Evolutionary conservation across 2,797 vertebrate genomes (phyloP).

Genomic region (Lycodopsis pacificus): DNA sequence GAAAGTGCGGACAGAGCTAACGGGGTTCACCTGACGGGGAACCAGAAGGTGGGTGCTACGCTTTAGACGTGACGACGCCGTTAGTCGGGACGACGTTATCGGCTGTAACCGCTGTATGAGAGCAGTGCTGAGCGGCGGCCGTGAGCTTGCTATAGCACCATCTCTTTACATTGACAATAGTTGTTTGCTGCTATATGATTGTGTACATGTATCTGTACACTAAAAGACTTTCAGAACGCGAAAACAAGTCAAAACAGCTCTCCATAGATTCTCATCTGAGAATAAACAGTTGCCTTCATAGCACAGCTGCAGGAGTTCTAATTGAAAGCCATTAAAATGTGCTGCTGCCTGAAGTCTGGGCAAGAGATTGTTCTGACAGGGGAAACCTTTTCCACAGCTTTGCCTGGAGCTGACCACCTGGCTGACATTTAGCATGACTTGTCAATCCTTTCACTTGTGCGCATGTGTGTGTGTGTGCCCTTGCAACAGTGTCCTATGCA

Average conservation of each 20-base stretch:
- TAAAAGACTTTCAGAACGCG: neutral
- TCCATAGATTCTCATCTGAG: constrained; percentile 8
- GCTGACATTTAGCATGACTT: constrained; percentile 62
- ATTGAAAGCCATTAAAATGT: constrained; percentile 51
- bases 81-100: neutral
- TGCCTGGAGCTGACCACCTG: constrained; percentile 66
- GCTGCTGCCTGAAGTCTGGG: constrained; percentile 42
- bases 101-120: neutral
- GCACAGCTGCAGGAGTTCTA: constrained; percentile 48
- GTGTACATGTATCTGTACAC: neutral
- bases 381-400: constrained; percentile 62
- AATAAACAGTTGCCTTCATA: constrained; percentile 15
- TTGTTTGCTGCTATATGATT: neutral
- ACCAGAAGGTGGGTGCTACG: neutral
- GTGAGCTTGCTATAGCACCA: neutral
- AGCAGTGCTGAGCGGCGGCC: neutral
- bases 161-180: neutral
- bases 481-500: neutral
- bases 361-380: constrained; percentile 58
- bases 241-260: neutral
- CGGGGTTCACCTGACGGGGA: neutral
- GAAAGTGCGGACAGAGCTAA: neutral
- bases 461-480: neutral
- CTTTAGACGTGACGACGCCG: neutral
- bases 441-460: constrained; percentile 23